Conservation (phyloP, 1,140 invertebrate genomes). For the Apolygus lucorum region DNA sequence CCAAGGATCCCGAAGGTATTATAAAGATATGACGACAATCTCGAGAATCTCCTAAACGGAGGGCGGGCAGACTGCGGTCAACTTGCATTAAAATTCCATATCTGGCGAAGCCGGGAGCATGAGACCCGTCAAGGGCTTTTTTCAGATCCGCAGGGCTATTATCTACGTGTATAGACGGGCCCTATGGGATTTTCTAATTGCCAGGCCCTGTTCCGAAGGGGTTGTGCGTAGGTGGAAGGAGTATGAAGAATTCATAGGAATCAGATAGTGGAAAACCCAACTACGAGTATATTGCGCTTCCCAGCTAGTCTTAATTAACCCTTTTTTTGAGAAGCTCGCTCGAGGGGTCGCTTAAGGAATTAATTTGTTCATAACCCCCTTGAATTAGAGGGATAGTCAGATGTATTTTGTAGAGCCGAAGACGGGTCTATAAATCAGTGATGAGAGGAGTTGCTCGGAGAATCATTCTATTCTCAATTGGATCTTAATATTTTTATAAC, state of each 20-base stretch:
- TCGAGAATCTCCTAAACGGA: not conserved
- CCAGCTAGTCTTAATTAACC: not conserved
- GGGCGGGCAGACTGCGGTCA: not conserved
- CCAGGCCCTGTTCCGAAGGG: not conserved
- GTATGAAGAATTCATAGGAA: not conserved
- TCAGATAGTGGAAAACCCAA: not conserved
- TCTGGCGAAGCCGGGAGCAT: not conserved
- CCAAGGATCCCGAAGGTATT: not conserved
- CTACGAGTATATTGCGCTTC: not conserved
- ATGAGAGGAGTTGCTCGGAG: too few relatives aligned
- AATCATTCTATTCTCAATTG: too few relatives aligned
- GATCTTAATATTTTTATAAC: too few relatives aligned
- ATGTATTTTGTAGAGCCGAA: too few relatives aligned
- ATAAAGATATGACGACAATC: not conserved
- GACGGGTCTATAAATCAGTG: too few relatives aligned
- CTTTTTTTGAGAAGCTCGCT: not conserved
- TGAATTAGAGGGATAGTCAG: too few relatives aligned
- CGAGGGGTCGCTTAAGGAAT: not conserved
- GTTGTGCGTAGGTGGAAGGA: too few relatives aligned
- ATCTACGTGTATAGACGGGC: not conserved
- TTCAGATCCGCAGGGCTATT: not conserved
- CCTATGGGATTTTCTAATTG: not conserved
- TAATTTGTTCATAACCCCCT: not conserved
- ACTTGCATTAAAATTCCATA: slow-evolving; percentile 18
- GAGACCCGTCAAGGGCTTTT: not conserved